A percentile compares a stretch with the other conserved stretches of the same genome.
phyloP scores from a whole-genome alignment of 2,888 invertebrate genomes.

The Sphaerophoria taeniata region DNA sequence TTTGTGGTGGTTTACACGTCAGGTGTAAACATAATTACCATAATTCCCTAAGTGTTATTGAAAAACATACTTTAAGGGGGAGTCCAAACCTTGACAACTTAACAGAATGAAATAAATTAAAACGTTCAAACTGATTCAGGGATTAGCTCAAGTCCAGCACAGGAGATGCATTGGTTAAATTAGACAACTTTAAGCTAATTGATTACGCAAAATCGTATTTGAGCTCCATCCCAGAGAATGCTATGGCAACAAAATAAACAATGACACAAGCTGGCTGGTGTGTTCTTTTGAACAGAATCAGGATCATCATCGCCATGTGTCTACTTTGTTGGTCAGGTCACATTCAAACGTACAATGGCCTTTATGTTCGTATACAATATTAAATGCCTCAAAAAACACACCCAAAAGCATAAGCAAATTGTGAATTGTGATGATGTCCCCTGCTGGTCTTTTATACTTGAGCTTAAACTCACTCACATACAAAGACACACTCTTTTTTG shows the following conservation, averaged over 20 bases:
- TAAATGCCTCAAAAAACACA: conserved; percentile 6
- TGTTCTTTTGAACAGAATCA: conserved; percentile 11
- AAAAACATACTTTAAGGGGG: too few species aligned
- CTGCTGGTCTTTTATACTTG: conserved; percentile 11
- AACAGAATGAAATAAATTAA: neutral
- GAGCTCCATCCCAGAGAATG: neutral
- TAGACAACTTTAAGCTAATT: neutral
- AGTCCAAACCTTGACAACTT: neutral
- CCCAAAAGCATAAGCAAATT: conserved; percentile 15
- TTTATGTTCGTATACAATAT: neutral
- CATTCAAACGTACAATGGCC: neutral
- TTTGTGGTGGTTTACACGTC: too few species aligned
- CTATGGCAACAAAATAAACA: neutral
- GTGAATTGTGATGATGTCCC: neutral
- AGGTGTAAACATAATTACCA: neutral
- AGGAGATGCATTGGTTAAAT: neutral
- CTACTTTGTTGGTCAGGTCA: conserved; percentile 1
- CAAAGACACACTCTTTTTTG: conserved; percentile 6
- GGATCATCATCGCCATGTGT: conserved; percentile 1
- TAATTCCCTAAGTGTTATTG: too few species aligned
- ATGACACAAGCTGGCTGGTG: neutral
- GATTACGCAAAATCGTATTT: conserved; percentile 15
- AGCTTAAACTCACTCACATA: neutral
- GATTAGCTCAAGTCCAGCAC: neutral
- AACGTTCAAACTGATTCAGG: neutral